Evolutionary conservation across 2,797 vertebrate genomes (phyloP), one percentile per base, ranked within the genome.

Genomic region (Urosaurus nigricauda): DNA sequence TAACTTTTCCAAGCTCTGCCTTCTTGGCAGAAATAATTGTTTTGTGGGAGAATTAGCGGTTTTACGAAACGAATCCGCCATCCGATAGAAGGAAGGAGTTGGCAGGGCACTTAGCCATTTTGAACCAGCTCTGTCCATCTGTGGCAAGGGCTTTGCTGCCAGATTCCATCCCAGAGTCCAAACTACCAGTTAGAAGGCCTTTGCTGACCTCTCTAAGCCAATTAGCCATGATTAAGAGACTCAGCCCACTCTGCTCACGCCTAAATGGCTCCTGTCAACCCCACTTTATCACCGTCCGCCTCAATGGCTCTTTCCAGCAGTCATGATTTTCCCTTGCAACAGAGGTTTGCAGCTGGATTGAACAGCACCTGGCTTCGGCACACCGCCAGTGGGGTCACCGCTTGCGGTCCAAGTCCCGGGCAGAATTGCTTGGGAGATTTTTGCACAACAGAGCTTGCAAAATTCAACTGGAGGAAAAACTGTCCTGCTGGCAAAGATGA

Each of bases 231-330:
- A 88, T 84, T 78, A 88, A 79, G 74, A 53, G 87, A 70, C 35
- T 79, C 60, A 40, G 74, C 40, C 40, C 63, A 32, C 19, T 74
- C 26, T 21, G 43, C 63, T 88, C 81, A 88, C 63, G 81, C 87
- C 82, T 84, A 78, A 84, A 84, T 79, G 74, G 56, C 79, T 83
- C 79, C 70, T 83, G 87, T 88, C 87, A 84, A 70, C 60, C 82
- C n/a, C 13, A 40, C 43, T 87, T 79, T 78, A 47, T 6, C 14
- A 13, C 58, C 16, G 47, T n/a, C n/a, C 4, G 14, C 82, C 60
- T 79, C 58, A 47, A 79, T 11, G 35, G 60, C 82, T 78, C 87
- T 58, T 68, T 58, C n/a, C 47, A 19, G 53, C 80, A 71, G 65
- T 16, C 9, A n/a, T 2, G 13, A 7, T 43, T 53, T 37, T 35